These are phyloP conservation scores for Orthonyx spaldingii DNA, from an alignment of 2,113 vertebrate genomes.

Conservation along the genomic window DNA sequence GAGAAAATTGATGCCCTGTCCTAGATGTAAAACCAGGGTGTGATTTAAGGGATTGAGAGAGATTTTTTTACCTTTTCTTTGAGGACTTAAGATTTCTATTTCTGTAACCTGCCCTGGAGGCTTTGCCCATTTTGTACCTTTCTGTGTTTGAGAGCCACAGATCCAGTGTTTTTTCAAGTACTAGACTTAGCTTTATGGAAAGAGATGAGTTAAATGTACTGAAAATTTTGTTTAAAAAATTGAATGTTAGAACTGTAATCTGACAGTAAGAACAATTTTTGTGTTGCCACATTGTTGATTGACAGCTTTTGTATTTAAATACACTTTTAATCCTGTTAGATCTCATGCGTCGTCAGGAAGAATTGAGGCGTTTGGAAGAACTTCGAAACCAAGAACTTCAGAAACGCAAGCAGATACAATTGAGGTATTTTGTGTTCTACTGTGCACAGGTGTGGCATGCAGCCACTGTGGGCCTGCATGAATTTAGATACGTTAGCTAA, in stretches of 20 bases:
- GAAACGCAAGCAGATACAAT: slow-evolving; percentile 94
- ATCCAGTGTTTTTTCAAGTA: neutral
- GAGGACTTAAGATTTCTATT: neutral
- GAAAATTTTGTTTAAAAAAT: neutral
- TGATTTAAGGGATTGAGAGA: neutral
- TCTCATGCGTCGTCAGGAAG: slow-evolving; percentile 96
- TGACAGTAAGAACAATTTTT: neutral
- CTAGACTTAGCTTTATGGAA: neutral
- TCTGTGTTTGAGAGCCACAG: fast-evolving
- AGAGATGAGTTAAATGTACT: neutral
- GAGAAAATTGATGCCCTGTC: neutral
- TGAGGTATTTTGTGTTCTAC: slow-evolving; percentile 78
- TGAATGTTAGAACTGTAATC: neutral
- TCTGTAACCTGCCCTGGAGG: fast-evolving
- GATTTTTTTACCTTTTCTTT: neutral
- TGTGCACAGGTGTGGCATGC: neutral
- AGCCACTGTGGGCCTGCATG: neutral
- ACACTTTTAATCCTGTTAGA: slow-evolving; percentile 69
- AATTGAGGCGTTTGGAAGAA: slow-evolving; percentile 93
- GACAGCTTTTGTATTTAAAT: neutral
- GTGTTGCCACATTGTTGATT: neutral
- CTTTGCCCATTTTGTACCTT: neutral
- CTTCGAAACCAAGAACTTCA: slow-evolving; percentile 96
- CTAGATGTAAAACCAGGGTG: neutral
- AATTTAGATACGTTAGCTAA: neutral